Base-by-base conservation (phyloP, 2,888 invertebrate species). In the Luffia ferchaultella region DNA sequence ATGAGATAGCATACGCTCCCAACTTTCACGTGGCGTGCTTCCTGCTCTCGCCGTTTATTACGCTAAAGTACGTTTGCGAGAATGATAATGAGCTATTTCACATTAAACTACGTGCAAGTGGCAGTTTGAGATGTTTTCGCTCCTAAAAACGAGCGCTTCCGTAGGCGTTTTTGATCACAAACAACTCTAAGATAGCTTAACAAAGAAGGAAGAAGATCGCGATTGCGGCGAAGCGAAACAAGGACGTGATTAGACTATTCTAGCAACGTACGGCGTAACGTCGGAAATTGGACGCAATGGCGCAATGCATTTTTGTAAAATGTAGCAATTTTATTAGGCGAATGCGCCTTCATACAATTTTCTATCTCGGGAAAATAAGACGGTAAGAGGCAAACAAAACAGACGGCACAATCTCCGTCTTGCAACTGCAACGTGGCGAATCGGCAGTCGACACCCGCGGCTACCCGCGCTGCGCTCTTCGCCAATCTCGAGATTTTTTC, bases 1-100 rank as follows among this genome's bases (percentile, higher is more conserved):
- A 82, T 83, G 80, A 83, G 80, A 83, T 80, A 82, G 82, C 83
- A 82, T 83, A 83, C 79, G 83, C 78, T 80, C 76, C 76, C 78
- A 80, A 82, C 80, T 83, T 83, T 82, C 76, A 73, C 76, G 77
- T 74, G 73, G 68, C 73, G 46, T 46, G 50, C 77, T 79, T 76
- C 73, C 73, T 75, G 73, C 76, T 78, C 76, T 75, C 79, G 76
- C 71, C 79, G 75, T 79, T 80, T 80, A 82, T 82, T 78, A 82
- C 79, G 69, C 78, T 76, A 76, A 67, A 73, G 70, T 75, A 77
- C 78, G 76, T 79, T 79, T 75, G 70, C 74, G 73, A 76, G 80
- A 80, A 80, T 79, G 73, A 73, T 70, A 80, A 79, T 76, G 78
- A 76, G 77, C 76, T 79, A 72, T 76, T 80, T 79, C 76, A 80